Percentiles rank a stretch among this genome's conserved stretches.
phyloP scores from a whole-genome alignment of 2,113 vertebrate genomes.

The Panthera tigris region DNA sequence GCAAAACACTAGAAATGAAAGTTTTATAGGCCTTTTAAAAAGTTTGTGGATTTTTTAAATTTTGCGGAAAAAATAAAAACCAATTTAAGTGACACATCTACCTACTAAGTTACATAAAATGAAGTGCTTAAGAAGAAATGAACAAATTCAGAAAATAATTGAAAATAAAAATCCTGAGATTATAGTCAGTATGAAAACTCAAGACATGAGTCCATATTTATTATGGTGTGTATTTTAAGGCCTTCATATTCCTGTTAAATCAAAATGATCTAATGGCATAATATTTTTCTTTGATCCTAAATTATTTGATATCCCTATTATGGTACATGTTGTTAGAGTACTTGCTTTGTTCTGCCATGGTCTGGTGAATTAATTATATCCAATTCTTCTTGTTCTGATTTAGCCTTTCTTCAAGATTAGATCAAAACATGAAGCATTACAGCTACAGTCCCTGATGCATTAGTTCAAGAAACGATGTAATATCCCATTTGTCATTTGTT shows the following conservation, averaged over 20 bases:
- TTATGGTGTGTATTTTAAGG: background rate
- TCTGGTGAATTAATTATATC: constrained; percentile 65
- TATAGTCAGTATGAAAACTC: background rate
- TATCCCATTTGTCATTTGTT: constrained; percentile 45
- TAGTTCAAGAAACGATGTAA: constrained; percentile 54
- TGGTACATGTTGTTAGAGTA: background rate
- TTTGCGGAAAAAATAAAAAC: background rate
- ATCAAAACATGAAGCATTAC: constrained; percentile 67
- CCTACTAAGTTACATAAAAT: background rate
- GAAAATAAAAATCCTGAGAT: background rate
- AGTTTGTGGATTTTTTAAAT: background rate
- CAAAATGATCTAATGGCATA: background rate
- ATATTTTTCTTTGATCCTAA: constrained; percentile 43
- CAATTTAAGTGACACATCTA: background rate
- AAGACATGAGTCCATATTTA: background rate
- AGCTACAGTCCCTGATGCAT: background rate
- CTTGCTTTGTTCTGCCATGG: constrained; percentile 24
- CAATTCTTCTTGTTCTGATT: constrained; percentile 60
- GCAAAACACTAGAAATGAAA: background rate
- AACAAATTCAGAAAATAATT: background rate
- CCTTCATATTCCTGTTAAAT: background rate
- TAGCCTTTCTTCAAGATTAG: constrained; percentile 65
- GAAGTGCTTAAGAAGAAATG: background rate
- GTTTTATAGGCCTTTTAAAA: background rate
- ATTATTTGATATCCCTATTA: background rate